Evolutionary conservation across 2,113 vertebrate species (phyloP).

Genomic region (Scortum barcoo): DNA sequence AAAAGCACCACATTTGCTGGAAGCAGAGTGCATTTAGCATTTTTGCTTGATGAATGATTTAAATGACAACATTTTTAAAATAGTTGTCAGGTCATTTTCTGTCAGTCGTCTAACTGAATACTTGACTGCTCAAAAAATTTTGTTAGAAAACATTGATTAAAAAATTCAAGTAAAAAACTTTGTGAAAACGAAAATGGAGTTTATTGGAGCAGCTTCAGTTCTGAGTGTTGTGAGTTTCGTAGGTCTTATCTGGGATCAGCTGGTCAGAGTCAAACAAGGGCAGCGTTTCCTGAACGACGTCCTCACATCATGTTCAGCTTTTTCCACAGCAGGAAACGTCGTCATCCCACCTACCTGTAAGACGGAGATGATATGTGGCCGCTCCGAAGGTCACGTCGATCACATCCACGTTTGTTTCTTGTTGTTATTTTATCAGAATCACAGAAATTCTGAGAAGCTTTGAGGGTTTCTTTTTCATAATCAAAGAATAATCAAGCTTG

Average conservation of each 20-base stretch:
- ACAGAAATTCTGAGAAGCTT: neutral
- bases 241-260: conserved; percentile 17
- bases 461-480: too few species aligned
- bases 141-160: too few species aligned
- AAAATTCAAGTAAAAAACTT: too few species aligned
- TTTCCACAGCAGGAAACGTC: conserved; percentile 35
- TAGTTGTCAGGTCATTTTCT: too few species aligned
- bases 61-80: too few species aligned
- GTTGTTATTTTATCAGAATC: neutral
- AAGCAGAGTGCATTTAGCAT: neutral
- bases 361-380: neutral
- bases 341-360: neutral
- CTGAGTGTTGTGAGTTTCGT: neutral
- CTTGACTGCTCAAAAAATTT: too few species aligned
- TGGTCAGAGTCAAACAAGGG: neutral
- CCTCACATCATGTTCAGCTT: conserved; percentile 12
- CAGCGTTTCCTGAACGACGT: conserved; percentile 30
- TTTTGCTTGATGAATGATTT: neutral
- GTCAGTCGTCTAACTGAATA: neutral
- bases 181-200: too few species aligned
- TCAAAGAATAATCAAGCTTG: neutral
- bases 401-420: neutral
- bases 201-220: neutral
- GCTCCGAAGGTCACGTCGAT: neutral
- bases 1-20: neutral